Percentiles rank a stretch among this genome's conserved stretches.
Evolutionary conservation across 1,140 invertebrate genomes (phyloP).

Genomic region (Drosophila sturtevanti): DNA sequence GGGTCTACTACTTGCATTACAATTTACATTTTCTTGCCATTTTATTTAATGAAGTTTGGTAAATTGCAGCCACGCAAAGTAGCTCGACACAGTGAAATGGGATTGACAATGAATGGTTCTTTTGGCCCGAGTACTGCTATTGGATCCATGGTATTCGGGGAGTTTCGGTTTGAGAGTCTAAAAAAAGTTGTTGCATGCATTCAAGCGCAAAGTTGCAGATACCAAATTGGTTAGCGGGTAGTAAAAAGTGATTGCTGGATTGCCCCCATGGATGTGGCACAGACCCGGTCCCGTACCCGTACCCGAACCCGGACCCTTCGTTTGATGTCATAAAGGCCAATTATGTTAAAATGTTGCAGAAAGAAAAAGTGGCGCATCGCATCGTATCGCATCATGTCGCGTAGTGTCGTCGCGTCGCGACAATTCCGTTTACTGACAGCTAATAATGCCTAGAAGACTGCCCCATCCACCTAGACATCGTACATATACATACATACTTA

Average conservation of each 20-base stretch:
- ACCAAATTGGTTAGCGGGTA: slow-evolving; percentile 78
- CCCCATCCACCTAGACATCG: not conserved
- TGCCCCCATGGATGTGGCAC: too few species aligned
- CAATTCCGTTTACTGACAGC: slow-evolving; percentile 78
- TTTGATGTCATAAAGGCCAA: slow-evolving; percentile 76
- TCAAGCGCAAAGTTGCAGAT: slow-evolving; percentile 80
- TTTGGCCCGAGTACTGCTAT: not conserved
- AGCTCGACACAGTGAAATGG: slow-evolving; percentile 40
- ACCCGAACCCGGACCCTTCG: slow-evolving; percentile 30
- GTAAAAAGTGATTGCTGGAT: slow-evolving; percentile 69
- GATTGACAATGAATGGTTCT: slow-evolving; percentile 28
- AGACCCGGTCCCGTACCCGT: not conserved
- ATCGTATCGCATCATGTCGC: slow-evolving; percentile 55
- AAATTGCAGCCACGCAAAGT: slow-evolving; percentile 78
- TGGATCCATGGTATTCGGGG: not conserved
- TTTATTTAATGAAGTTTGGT: slow-evolving; percentile 67
- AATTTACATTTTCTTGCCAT: slow-evolving; percentile 22
- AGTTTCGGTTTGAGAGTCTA: slow-evolving; percentile 16
- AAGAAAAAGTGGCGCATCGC: slow-evolving; percentile 55
- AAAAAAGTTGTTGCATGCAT: slow-evolving; percentile 71
- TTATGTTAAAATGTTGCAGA: slow-evolving; percentile 78
- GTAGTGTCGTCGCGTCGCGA: slow-evolving; percentile 67
- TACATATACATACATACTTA: slow-evolving; percentile 4
- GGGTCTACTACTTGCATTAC: not conserved
- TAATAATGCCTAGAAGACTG: slow-evolving; percentile 66